These are phyloP conservation scores for Sarotherodon lohbergeri DNA, from an alignment of 2,113 vertebrate species.

Conservation along the genomic window DNA sequence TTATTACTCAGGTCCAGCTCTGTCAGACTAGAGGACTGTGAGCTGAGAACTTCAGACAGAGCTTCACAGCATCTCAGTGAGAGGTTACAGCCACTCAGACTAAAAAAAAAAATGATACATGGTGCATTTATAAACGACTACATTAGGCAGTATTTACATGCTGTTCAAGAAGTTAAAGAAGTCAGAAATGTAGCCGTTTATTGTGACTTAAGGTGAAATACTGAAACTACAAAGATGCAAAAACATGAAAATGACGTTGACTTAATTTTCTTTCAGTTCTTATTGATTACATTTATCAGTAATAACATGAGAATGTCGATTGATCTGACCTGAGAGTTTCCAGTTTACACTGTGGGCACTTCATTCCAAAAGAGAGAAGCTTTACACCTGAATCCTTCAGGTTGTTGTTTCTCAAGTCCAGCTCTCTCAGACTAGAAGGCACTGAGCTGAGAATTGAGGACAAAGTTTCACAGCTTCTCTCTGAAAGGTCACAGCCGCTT, in stretches of 20 bases:
- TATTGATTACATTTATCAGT: neutral
- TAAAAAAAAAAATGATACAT: neutral
- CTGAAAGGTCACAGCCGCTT: neutral
- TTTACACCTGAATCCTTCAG: neutral
- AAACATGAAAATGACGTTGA: neutral
- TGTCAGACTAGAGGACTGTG: neutral
- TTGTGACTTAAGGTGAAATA: neutral
- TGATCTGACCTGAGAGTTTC: neutral
- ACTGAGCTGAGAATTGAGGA: neutral
- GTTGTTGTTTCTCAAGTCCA: neutral
- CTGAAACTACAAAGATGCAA: neutral
- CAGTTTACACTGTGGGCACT: neutral
- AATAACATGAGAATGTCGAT: neutral
- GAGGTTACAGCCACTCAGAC: neutral
- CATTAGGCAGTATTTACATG: neutral
- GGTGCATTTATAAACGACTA: neutral
- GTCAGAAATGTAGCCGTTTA: neutral
- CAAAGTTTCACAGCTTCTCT: neutral
- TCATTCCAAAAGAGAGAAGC: neutral
- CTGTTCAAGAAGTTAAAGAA: neutral
- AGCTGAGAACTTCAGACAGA: neutral
- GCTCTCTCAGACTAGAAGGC: neutral
- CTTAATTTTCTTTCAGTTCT: neutral
- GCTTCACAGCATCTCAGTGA: neutral
- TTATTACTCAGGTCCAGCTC: neutral